Percentiles rank a stretch among this genome's conserved stretches.
These are phyloP conservation scores for Pandion haliaetus DNA, from an alignment of 2,113 vertebrate species.

Conservation along the genomic window DNA sequence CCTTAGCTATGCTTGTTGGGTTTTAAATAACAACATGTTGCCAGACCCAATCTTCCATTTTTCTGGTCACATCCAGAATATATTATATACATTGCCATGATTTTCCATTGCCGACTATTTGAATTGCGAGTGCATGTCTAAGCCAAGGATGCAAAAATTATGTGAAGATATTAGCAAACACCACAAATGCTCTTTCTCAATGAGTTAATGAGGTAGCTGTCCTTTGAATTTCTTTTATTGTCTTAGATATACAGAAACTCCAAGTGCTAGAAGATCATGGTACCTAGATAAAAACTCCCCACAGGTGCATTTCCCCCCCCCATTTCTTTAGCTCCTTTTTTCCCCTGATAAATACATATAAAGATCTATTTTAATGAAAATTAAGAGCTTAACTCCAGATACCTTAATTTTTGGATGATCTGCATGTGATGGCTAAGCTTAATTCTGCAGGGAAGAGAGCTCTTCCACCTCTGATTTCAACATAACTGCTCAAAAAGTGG, in stretches of 20 bases:
- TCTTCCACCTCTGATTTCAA: not conserved
- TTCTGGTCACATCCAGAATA: not conserved
- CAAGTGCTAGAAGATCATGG: not conserved
- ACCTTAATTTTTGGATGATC: not conserved
- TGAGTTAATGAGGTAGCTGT: not conserved
- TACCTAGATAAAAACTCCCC: not conserved
- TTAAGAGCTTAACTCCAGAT: not conserved
- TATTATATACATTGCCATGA: not conserved
- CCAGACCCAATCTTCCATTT: not conserved
- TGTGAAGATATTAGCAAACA: not conserved
- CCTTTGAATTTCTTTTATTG: not conserved
- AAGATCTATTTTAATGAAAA: not conserved
- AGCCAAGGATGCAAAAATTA: not conserved
- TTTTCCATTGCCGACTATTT: fast-evolving
- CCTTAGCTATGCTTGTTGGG: not conserved
- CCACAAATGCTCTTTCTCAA: not conserved
- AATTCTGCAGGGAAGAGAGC: not conserved
- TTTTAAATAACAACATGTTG: not conserved
- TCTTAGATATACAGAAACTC: not conserved
- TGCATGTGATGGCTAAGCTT: not conserved
- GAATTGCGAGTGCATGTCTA: not conserved
- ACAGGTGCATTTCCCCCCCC: not conserved
- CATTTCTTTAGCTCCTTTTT: not conserved
- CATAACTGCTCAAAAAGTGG: not conserved
- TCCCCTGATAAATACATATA: not conserved